These are phyloP conservation scores for Cistogaster globosa DNA, from an alignment of 2,888 invertebrate species.

Conservation along the genomic window DNA sequence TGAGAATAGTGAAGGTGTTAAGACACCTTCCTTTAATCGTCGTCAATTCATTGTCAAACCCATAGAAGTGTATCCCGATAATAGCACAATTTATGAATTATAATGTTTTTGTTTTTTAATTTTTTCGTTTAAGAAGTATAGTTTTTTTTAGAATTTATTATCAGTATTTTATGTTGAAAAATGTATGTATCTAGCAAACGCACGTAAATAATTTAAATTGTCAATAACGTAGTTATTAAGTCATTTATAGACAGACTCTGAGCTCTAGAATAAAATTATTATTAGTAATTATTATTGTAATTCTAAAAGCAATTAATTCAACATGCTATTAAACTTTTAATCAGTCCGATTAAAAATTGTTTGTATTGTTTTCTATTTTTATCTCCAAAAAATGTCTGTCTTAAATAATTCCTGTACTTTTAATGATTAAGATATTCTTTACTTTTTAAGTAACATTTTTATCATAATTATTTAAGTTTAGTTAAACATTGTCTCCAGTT, in stretches of 20 bases:
- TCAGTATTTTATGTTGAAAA: constrained; percentile 55
- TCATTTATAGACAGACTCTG: background rate
- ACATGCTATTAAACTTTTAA: too few relatives aligned
- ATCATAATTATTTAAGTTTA: too few relatives aligned
- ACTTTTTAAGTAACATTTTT: too few relatives aligned
- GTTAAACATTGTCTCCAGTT: too few relatives aligned
- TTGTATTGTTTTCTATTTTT: too few relatives aligned
- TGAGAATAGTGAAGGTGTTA: constrained; percentile 27
- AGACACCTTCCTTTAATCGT: constrained; percentile 75
- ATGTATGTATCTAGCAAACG: background rate
- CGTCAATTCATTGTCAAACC: constrained; percentile 81
- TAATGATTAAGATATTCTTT: too few relatives aligned
- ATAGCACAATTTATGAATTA: constrained; percentile 78
- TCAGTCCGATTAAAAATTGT: too few relatives aligned
- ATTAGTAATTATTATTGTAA: too few relatives aligned
- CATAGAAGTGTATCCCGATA: constrained; percentile 79
- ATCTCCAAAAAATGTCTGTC: too few relatives aligned
- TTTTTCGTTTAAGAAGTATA: constrained; percentile 23
- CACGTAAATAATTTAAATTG: constrained; percentile 24
- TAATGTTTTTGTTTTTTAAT: constrained; percentile 54
- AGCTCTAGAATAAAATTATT: too few relatives aligned
- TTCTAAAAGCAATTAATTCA: too few relatives aligned
- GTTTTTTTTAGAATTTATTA: constrained; percentile 38
- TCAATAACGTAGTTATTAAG: background rate
- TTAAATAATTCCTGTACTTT: too few relatives aligned